Evolutionary conservation across 2,113 vertebrate genomes (phyloP).

Genomic region (Oryzias woworae): DNA sequence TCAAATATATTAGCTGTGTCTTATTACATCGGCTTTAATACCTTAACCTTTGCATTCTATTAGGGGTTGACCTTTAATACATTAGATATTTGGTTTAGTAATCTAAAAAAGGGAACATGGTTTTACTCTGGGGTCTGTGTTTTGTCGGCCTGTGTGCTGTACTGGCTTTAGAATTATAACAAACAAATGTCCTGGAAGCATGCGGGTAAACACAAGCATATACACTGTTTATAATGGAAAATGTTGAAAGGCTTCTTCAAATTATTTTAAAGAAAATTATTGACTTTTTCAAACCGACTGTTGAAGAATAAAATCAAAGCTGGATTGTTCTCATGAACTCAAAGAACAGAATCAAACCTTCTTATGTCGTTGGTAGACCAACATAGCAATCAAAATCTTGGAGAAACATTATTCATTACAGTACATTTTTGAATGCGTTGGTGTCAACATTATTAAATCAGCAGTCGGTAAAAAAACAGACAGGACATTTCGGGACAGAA

Average conservation of each 20-base stretch:
- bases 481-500: too few species aligned
- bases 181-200: constrained; percentile 38
- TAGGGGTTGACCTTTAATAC: constrained; percentile 62
- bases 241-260: background rate
- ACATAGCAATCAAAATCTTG: too few species aligned
- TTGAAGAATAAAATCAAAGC: too few species aligned
- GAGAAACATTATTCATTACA: too few species aligned
- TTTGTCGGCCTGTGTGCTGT: constrained; percentile 44
- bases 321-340: too few species aligned
- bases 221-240: background rate
- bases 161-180: constrained; percentile 55
- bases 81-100: constrained; percentile 31
- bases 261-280: too few species aligned
- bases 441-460: too few species aligned
- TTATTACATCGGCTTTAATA: constrained; percentile 26
- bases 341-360: too few species aligned
- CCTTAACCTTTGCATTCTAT: constrained; percentile 44
- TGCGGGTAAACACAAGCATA: background rate
- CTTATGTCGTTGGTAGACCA: too few species aligned
- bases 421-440: too few species aligned
- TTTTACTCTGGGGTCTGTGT: constrained; percentile 27
- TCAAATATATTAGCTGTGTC: constrained; percentile 3
- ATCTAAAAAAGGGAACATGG: constrained; percentile 28
- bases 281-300: too few species aligned
- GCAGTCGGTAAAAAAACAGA: too few species aligned